Conservation (phyloP, 2,797 vertebrate species). For the Choloepus didactylus region DNA sequence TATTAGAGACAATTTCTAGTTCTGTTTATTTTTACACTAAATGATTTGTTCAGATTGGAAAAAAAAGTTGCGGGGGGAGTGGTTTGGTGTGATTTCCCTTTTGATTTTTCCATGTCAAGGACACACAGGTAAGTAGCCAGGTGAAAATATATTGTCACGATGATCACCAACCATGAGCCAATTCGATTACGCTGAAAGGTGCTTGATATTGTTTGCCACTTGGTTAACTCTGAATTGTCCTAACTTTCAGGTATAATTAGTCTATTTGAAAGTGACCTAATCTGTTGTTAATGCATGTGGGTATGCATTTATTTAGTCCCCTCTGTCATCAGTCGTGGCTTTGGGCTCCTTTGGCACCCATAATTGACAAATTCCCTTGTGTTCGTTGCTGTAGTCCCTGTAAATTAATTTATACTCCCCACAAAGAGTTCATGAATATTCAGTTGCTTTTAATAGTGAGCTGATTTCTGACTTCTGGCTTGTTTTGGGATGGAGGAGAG, state of each 20-base stretch:
- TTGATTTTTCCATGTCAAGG: not conserved
- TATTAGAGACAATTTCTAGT: conserved; percentile 86
- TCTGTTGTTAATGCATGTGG: not conserved
- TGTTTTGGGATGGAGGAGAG: not conserved
- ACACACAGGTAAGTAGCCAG: not conserved
- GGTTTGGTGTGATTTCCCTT: not conserved
- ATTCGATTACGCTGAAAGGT: not conserved
- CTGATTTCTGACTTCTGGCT: not conserved
- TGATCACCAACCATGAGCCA: not conserved
- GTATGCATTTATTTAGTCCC: fast-evolving
- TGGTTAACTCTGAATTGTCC: not conserved
- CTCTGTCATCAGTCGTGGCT: not conserved
- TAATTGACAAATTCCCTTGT: not conserved
- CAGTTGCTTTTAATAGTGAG: not conserved
- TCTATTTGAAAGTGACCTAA: not conserved
- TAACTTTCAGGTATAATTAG: not conserved
- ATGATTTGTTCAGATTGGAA: conserved; percentile 70
- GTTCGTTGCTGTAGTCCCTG: not conserved
- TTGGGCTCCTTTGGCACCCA: not conserved
- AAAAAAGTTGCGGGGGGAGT: not conserved
- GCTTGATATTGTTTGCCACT: not conserved
- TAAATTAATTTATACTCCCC: not conserved
- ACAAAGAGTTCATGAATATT: not conserved
- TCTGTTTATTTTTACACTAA: conserved; percentile 83
- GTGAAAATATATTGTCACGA: not conserved